phyloP scores from a whole-genome alignment of 2,888 invertebrate species.

The Carcina quercana region DNA sequence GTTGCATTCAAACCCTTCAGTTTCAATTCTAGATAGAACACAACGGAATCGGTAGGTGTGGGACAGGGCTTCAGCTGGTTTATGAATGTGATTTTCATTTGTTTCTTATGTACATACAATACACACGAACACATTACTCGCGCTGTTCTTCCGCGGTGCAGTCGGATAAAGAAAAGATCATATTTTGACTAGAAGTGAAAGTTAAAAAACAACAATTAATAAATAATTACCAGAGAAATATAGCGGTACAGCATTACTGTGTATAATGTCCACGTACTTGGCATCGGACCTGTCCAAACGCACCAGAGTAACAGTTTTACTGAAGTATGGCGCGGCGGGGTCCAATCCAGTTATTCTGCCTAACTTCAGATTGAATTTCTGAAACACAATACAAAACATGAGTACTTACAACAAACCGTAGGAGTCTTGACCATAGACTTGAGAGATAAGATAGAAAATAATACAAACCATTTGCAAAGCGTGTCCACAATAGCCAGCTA shows the following conservation, averaged over 20 bases:
- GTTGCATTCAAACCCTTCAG: too few species aligned
- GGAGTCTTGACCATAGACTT: slow-evolving; percentile 2
- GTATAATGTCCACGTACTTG: slow-evolving; percentile 90
- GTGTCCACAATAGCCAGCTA: slow-evolving; percentile 89
- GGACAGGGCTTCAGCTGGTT: too few species aligned
- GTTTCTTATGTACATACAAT: too few species aligned
- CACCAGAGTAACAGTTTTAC: slow-evolving; percentile 84
- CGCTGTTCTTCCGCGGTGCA: too few species aligned
- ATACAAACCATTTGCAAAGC: slow-evolving; percentile 78
- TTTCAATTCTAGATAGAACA: too few species aligned
- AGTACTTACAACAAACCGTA: background rate
- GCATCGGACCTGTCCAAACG: slow-evolving; percentile 92
- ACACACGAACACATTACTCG: too few species aligned
- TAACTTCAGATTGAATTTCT: slow-evolving; percentile 79
- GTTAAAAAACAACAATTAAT: too few species aligned
- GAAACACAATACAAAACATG: slow-evolving; percentile 25
- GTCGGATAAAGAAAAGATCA: too few species aligned
- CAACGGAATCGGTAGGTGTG: too few species aligned
- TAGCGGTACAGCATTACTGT: slow-evolving; percentile 88
- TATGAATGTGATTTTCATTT: too few species aligned
- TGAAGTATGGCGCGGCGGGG: slow-evolving; percentile 94
- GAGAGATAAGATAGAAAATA: too few species aligned
- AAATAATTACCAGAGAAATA: slow-evolving; percentile 65
- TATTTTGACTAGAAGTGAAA: too few species aligned
- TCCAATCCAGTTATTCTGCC: slow-evolving; percentile 91